phyloP scores from a whole-genome alignment of 2,113 vertebrate species.

The Otus sunia region DNA sequence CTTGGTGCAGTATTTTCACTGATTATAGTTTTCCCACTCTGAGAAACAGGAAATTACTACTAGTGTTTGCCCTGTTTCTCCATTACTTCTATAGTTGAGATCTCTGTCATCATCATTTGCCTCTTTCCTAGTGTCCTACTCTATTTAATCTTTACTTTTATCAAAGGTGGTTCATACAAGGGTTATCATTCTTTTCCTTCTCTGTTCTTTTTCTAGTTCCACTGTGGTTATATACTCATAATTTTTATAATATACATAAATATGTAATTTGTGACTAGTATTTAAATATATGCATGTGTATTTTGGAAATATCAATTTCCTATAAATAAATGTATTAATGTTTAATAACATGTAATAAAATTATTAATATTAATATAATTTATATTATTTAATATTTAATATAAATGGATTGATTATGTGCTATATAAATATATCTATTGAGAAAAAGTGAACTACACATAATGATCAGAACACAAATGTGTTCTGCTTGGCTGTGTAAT shows the following conservation, averaged over 20 bases:
- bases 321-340: not conserved
- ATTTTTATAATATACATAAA: not conserved
- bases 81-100: not conserved
- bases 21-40: not conserved
- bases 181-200: not conserved
- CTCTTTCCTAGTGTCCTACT: not conserved
- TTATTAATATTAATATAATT: not conserved
- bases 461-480: not conserved
- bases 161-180: not conserved
- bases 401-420: not conserved
- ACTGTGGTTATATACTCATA: not conserved
- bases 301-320: not conserved
- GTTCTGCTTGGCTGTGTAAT: not conserved
- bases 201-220: not conserved
- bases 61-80: not conserved
- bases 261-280: not conserved
- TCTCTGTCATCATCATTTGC: not conserved
- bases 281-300: not conserved
- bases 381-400: not conserved
- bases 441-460: not conserved
- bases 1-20: not conserved
- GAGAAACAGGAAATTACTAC: not conserved
- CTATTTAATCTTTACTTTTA: not conserved
- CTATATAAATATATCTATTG: not conserved
- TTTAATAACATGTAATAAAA: not conserved